A percentile compares a stretch with the other conserved stretches of the same genome.
Conservation (phyloP, 2,888 invertebrate genomes). For the Orchestes rusci region DNA sequence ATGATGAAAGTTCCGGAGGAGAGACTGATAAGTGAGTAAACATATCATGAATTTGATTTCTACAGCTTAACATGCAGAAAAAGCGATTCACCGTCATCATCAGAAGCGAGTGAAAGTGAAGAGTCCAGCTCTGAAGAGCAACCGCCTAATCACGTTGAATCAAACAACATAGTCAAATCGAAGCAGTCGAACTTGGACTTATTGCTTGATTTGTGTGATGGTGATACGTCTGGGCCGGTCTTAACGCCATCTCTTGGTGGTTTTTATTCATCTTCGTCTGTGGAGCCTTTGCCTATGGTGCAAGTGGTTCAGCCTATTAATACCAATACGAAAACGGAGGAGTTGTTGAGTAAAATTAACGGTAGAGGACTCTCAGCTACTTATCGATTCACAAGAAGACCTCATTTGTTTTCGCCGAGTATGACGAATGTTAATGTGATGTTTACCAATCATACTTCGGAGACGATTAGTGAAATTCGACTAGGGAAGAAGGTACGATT, state of each 20-base stretch:
- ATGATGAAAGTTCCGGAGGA: slow-evolving; percentile 27
- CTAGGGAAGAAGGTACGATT: slow-evolving; percentile 69
- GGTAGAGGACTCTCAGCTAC: slow-evolving; percentile 60
- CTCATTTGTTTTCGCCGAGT: slow-evolving; percentile 71
- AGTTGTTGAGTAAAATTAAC: slow-evolving; percentile 64
- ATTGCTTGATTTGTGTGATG: slow-evolving; percentile 70
- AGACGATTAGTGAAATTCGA: slow-evolving; percentile 61
- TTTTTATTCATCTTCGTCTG: slow-evolving; percentile 45
- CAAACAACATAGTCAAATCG: slow-evolving; percentile 12
- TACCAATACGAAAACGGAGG: slow-evolving; percentile 52
- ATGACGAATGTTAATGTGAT: slow-evolving; percentile 78
- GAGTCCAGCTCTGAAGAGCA: slow-evolving; percentile 18
- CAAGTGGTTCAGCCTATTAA: slow-evolving; percentile 55
- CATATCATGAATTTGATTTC: neutral
- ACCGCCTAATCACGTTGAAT: slow-evolving; percentile 1
- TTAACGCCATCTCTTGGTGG: slow-evolving; percentile 78
- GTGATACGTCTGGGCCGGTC: slow-evolving; percentile 62
- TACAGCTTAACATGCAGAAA: slow-evolving; percentile 12
- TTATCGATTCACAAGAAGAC: slow-evolving; percentile 68
- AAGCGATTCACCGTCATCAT: slow-evolving; percentile 20
- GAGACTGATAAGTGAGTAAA: slow-evolving; percentile 27
- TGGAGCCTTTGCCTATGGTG: slow-evolving; percentile 39
- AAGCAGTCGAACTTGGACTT: slow-evolving; percentile 65
- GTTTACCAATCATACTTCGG: slow-evolving; percentile 64
- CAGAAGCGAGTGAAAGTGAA: slow-evolving; percentile 28